phyloP scores from a whole-genome alignment of 1,140 invertebrate species.

The Schmidtea mediterranea region DNA sequence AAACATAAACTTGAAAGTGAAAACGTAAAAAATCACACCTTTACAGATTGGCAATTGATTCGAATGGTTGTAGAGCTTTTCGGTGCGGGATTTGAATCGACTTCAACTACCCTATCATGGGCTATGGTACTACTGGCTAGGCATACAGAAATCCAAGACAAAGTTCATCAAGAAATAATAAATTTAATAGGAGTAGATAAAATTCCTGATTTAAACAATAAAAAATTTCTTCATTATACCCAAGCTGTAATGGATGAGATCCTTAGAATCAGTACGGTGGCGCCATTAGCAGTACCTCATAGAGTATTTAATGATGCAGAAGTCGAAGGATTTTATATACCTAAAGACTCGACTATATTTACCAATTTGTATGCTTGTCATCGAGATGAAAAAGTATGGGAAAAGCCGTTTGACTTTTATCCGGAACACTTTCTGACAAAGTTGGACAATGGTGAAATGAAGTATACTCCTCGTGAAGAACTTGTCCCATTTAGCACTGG shows the following conservation, averaged over 20 bases:
- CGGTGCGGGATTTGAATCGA: constrained; percentile 26
- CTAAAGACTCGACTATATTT: constrained; percentile 15
- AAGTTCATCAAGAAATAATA: constrained; percentile 19
- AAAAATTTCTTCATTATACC: too few species aligned
- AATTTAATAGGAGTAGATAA: constrained; percentile 13
- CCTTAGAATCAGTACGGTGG: too few species aligned
- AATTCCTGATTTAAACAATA: constrained; percentile 13
- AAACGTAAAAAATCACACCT: too few species aligned
- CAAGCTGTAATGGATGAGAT: too few species aligned
- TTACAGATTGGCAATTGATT: too few species aligned
- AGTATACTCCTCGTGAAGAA: constrained; percentile 10
- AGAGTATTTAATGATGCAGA: constrained; percentile 18
- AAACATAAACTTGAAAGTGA: too few species aligned
- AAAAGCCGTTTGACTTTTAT: constrained; percentile 14
- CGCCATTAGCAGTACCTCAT: constrained; percentile 20
- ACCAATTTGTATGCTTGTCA: constrained; percentile 17
- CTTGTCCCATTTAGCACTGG: constrained; percentile 16
- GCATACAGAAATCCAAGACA: constrained; percentile 20
- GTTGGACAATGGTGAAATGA: constrained; percentile 8
- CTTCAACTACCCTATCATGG: constrained; percentile 23
- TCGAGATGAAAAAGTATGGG: constrained; percentile 14
- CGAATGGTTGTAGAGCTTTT: constrained; percentile 12
- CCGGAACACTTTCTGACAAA: constrained; percentile 16
- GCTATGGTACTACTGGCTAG: constrained; percentile 21
- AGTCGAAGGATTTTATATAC: constrained; percentile 13